phyloP scores from a whole-genome alignment of 2,797 vertebrate genomes.

The Galagoides demidoff region DNA sequence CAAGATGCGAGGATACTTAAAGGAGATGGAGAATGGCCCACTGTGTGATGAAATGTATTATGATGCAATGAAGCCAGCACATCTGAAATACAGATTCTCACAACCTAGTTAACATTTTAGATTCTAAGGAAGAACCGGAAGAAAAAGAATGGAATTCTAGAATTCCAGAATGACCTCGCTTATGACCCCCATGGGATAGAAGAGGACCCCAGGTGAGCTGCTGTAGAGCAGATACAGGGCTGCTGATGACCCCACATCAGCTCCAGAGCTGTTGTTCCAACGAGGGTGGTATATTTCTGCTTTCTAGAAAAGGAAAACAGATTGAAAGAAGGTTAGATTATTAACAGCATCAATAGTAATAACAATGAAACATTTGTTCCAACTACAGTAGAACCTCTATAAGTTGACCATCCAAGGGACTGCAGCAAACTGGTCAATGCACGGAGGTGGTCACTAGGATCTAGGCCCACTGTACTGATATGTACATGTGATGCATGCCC shows the following conservation, averaged over 20 bases:
- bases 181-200: not conserved
- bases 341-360: not conserved
- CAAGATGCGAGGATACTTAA: not conserved
- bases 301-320: not conserved
- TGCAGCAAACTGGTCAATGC: too few relatives aligned
- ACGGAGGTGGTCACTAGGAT: too few relatives aligned
- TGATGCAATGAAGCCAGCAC: not conserved
- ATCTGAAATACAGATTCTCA: not conserved
- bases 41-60: not conserved
- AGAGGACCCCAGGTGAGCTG: not conserved
- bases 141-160: not conserved
- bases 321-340: not conserved
- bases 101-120: not conserved
- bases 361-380: not conserved
- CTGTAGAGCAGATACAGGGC: accelerated
- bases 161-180: not conserved
- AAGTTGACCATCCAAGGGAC: too few relatives aligned
- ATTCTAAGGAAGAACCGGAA: not conserved
- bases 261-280: not conserved
- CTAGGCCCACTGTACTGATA: too few relatives aligned
- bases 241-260: too few relatives aligned
- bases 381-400: not conserved
- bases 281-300: not conserved
- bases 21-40: not conserved
- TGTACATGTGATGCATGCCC: too few relatives aligned